Evolutionary conservation across 2,888 invertebrate genomes (phyloP).

Genomic region (Drosophila emarginata): DNA sequence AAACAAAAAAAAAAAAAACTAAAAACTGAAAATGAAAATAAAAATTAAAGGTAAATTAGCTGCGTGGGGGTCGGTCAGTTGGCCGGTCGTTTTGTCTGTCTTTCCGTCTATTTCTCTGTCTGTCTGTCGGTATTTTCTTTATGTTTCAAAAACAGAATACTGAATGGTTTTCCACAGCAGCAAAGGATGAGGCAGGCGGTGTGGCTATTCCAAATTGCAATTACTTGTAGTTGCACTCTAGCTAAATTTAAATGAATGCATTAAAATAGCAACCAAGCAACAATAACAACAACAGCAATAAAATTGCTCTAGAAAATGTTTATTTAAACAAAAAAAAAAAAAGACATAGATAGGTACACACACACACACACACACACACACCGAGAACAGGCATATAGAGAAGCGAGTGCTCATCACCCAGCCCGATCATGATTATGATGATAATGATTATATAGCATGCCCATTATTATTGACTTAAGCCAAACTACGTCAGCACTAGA

Average conservation of each 20-base stretch:
- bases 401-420: conserved; percentile 25
- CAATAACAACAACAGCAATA: background rate
- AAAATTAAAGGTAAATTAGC: conserved; percentile 72
- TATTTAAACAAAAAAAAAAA: conserved; percentile 25
- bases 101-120: background rate
- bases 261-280: conserved; percentile 4
- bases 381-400: background rate
- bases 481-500: conserved; percentile 43
- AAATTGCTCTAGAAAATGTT: conserved; percentile 29
- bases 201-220: conserved; percentile 44
- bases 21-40: conserved; percentile 52
- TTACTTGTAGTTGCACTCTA: conserved; percentile 37
- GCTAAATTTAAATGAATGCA: conserved; percentile 38
- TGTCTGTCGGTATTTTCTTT: background rate
- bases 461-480: conserved; percentile 34
- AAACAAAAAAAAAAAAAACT: conserved; percentile 21
- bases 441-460: background rate
- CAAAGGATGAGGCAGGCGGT: background rate
- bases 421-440: conserved; percentile 10
- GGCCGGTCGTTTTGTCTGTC: background rate
- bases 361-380: too few relatives aligned
- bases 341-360: background rate
- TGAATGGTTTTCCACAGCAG: background rate
- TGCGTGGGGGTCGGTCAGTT: conserved; percentile 45
- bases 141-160: background rate